Conservation (phyloP, 1,140 invertebrate genomes). For the Ladona fulva region DNA sequence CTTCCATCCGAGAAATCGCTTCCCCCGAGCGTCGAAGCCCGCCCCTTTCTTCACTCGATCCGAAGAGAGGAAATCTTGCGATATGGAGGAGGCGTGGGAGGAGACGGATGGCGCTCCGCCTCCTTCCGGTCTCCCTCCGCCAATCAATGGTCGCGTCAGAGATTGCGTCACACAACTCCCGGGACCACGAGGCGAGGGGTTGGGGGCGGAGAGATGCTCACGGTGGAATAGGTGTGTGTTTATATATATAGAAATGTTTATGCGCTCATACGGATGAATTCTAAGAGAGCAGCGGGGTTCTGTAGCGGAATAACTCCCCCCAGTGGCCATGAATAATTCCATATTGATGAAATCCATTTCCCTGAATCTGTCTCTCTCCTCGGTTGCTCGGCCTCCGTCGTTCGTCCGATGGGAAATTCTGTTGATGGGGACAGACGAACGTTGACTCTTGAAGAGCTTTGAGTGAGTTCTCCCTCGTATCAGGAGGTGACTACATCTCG, state of each 20-base stretch:
- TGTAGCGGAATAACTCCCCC: too few species aligned
- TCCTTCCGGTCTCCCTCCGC: background rate
- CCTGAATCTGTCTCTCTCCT: too few species aligned
- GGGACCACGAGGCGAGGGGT: background rate
- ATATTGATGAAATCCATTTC: background rate
- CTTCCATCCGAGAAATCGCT: too few species aligned
- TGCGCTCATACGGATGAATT: background rate
- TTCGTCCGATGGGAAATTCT: too few species aligned
- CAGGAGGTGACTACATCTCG: too few species aligned
- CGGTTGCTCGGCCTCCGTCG: too few species aligned
- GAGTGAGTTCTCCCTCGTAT: too few species aligned
- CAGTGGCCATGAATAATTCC: background rate
- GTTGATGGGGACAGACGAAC: too few species aligned
- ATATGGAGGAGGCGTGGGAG: background rate
- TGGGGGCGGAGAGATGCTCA: background rate
- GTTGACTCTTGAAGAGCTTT: too few species aligned
- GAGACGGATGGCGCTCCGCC: background rate
- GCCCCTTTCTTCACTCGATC: too few species aligned
- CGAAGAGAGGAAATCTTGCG: background rate
- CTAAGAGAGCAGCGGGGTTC: too few species aligned
- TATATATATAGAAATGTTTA: background rate
- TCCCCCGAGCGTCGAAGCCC: too few species aligned
- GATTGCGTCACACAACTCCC: background rate
- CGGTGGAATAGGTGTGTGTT: background rate
- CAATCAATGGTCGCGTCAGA: background rate